Base-by-base conservation (phyloP, 2,888 invertebrate species). In the Melitaea athalia region DNA sequence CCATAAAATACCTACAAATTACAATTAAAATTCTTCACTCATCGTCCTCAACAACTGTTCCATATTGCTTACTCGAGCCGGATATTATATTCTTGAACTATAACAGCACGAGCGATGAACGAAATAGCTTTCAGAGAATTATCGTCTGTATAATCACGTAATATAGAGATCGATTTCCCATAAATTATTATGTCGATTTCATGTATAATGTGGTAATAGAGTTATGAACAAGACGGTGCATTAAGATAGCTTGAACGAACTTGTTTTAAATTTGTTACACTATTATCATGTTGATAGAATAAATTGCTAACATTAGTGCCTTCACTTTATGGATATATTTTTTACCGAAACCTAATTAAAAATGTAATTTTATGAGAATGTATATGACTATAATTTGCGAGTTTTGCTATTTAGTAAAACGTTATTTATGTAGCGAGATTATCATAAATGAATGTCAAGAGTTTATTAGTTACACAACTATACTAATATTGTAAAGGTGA, bases 81-180 rank as follows among this genome's bases (percentile, higher is more conserved):
- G 73, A 78, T 79, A 80, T 79, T 78, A 78, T 79, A 79, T 77
- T 77, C 79, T 77, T 74, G 76, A 74, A 74, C 61, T 68, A 61
- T 55, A 63, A 1, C 43, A 63, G 50, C 50, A 63, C 59, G 59
- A 45, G 31, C 17, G 5, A 14, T 24, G 59, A 59, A 53, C 59
- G 59, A 14, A 14, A 15, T 6, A n/a, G 31, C 43, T 38, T 10
- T 11, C 63, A 68, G 17, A 12, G 17, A 3, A 63, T 11, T 33
- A 45, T 63, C 33, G 59, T 33, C 63, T 59, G 3, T 63, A 63
- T 50, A 14, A 12, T 12, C 5, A 45, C 15, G 42, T 1, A 0
- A 0, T 5, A 53, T 52, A 68, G 52, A 45, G 45, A 3, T 14
- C 42, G 12, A 31, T 50, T 43, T 67, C 15, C 42, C 14, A 33